Evolutionary conservation across 2,113 vertebrate species (phyloP), one percentile per base, ranked within the genome.

Genomic region (Chrysemys picta): DNA sequence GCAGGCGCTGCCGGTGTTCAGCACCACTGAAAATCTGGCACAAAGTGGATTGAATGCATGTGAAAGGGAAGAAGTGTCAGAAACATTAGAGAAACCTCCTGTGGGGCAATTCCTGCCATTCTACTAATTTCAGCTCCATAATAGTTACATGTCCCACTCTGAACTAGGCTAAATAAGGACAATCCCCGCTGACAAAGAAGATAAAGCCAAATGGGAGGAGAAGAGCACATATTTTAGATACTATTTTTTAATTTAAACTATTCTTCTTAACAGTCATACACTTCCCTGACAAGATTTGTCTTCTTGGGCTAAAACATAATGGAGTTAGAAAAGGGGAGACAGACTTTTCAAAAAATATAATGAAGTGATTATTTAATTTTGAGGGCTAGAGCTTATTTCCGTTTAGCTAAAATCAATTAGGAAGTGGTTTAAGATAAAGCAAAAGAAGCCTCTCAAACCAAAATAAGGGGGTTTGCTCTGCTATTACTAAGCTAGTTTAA

Each of bases 1-100:
- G 91, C 97, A 97, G 97, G 96, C 97, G 96, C 96, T 95, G 96
- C 95, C 72, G 79, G 86, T 57, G 22, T 88, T 95, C 89, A 76
- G 93, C 88, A 83, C 87, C 93, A 95, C 79, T 8, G 80, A 76
- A 95, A 96, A 92, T 93, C 93, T 96, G 89, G 91, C 95, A 87
- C 5, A 35, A 95, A 94, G 89, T 78, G 25, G 45, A 42, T 45
- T 27, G 42, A 45, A 96, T 90, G 92, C 96, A 97, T 97, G 93
- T 95, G 96, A 97, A 97, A 97, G 88, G 93, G 92, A 95, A 93
- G 88, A 92, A 91, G 88, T 89, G 93, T 31, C 89, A 1, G 0
- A 95, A 50, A 9, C 87, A 21, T 87, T 89, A 94, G 75, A 88
- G 82, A 49, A 88, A 75, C 57, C n/a, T 93, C 79, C 80, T 93